These are phyloP conservation scores for Acestrorhynchus altus DNA, from an alignment of 2,797 vertebrate genomes.

Conservation along the genomic window DNA sequence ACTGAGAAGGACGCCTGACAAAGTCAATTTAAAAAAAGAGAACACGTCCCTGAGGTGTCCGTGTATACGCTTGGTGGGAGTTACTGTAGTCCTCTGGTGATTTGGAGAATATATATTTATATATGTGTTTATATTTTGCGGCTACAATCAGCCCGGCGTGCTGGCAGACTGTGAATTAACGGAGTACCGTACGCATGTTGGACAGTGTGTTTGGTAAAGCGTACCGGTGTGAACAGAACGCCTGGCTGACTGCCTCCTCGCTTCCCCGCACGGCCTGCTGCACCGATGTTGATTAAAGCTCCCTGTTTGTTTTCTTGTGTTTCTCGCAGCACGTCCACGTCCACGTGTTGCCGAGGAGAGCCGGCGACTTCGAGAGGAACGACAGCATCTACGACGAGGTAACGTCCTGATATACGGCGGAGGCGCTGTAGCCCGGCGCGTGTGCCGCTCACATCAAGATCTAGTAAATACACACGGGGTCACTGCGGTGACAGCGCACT, in stretches of 20 bases:
- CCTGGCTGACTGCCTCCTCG: conserved; percentile 16
- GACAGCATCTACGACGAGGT: conserved; percentile 86
- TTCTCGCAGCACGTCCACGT: conserved; percentile 86
- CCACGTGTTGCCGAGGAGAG: conserved; percentile 83
- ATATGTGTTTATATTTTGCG: not conserved
- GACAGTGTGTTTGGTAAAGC: conserved; percentile 39
- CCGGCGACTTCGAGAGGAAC: conserved; percentile 83
- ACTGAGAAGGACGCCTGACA: conserved; percentile 56
- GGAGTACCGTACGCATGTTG: conserved; percentile 42
- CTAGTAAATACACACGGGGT: conserved; percentile 26
- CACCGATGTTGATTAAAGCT: conserved; percentile 31
- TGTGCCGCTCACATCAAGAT: not conserved
- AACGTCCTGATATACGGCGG: conserved; percentile 21
- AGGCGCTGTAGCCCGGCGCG: not conserved
- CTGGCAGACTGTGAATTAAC: conserved; percentile 63
- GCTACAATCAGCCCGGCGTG: conserved; percentile 39
- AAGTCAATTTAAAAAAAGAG: conserved; percentile 67
- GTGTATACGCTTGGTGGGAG: conserved; percentile 59
- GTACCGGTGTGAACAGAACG: conserved; percentile 18
- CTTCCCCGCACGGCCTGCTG: conserved; percentile 11
- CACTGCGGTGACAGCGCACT: conserved; percentile 19
- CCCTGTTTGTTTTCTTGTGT: conserved; percentile 61
- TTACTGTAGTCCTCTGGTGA: conserved; percentile 64
- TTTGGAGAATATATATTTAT: conserved; percentile 44
- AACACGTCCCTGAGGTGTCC: conserved; percentile 61